Percentiles rank a stretch among this genome's conserved stretches.
Evolutionary conservation across 1,140 invertebrate genomes (phyloP).

Genomic region (Drosophila guanche): DNA sequence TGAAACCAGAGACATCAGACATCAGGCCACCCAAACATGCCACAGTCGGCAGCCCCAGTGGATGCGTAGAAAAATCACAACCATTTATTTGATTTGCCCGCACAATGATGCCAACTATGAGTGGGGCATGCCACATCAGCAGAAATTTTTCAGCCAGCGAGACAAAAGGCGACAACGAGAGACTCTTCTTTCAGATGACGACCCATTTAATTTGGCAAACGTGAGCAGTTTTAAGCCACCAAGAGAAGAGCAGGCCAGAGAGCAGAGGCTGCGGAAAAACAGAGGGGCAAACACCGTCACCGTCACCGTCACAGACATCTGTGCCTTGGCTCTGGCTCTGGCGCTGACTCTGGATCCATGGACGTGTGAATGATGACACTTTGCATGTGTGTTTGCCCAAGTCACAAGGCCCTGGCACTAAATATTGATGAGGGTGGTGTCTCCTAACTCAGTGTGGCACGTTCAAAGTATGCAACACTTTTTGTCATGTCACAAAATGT

Average conservation of each 20-base stretch:
- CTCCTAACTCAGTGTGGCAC: slow-evolving; percentile 51
- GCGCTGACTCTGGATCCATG: slow-evolving; percentile 10
- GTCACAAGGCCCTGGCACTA: slow-evolving; percentile 71
- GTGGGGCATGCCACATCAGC: slow-evolving; percentile 72
- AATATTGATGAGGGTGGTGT: slow-evolving; percentile 74
- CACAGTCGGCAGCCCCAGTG: slow-evolving; percentile 5
- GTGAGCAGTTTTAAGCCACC: slow-evolving; percentile 74
- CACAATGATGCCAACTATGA: slow-evolving; percentile 78
- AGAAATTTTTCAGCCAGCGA: slow-evolving; percentile 61
- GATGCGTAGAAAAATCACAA: slow-evolving; percentile 59
- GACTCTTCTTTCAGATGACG: slow-evolving; percentile 45
- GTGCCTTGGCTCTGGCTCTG: slow-evolving; percentile 2
- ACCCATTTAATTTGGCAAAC: slow-evolving; percentile 82
- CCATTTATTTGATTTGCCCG: slow-evolving; percentile 80
- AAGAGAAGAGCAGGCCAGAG: slow-evolving; percentile 3
- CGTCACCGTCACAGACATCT: slow-evolving; percentile 17
- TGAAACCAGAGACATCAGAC: slow-evolving; percentile 62
- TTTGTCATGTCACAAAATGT: slow-evolving; percentile 63
- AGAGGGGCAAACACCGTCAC: slow-evolving; percentile 15
- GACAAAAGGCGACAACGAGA: slow-evolving; percentile 71
- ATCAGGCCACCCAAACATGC: slow-evolving; percentile 39
- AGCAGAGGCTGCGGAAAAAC: slow-evolving; percentile 36
- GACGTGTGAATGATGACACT: slow-evolving; percentile 83
- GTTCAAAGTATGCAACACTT: slow-evolving; percentile 79
- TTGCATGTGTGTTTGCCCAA: slow-evolving; percentile 80